phyloP scores from a whole-genome alignment of 2,797 vertebrate genomes.

The Nannoperca australis region DNA sequence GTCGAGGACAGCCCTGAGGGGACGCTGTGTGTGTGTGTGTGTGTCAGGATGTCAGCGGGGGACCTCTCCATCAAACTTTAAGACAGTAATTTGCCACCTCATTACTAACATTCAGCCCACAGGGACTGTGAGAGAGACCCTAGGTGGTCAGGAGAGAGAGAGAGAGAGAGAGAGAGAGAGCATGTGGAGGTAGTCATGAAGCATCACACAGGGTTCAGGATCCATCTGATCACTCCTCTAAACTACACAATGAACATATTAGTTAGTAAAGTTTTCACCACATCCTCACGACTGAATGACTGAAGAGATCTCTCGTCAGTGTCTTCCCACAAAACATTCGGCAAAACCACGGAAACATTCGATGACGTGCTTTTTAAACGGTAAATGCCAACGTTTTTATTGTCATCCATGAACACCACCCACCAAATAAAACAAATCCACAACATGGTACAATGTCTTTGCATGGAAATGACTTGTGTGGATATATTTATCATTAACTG shows the following conservation, averaged over 20 bases:
- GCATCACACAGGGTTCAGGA: neutral
- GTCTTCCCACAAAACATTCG: neutral
- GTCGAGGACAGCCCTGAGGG: slow-evolving; percentile 60
- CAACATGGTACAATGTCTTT: neutral
- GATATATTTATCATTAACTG: too few species aligned
- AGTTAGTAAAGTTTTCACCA: neutral
- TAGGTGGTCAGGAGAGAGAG: slow-evolving; percentile 52
- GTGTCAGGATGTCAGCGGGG: slow-evolving; percentile 72
- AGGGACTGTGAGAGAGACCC: slow-evolving; percentile 63
- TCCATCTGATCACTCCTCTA: neutral
- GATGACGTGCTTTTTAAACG: neutral
- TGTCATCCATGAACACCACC: neutral
- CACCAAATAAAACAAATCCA: neutral
- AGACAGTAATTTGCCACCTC: slow-evolving; percentile 88
- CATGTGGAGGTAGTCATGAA: slow-evolving; percentile 12
- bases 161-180: neutral
- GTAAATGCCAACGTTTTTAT: neutral
- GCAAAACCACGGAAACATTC: too few species aligned
- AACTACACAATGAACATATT: neutral
- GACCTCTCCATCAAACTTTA: slow-evolving; percentile 82
- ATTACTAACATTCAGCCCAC: slow-evolving; percentile 84
- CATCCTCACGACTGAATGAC: neutral
- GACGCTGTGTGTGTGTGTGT: slow-evolving; percentile 39
- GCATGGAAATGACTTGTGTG: neutral
- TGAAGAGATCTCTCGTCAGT: neutral